A percentile compares a stretch with the other conserved stretches of the same genome.
phyloP scores from a whole-genome alignment of 2,113 vertebrate species.

The Himantopus leucocephalus region DNA sequence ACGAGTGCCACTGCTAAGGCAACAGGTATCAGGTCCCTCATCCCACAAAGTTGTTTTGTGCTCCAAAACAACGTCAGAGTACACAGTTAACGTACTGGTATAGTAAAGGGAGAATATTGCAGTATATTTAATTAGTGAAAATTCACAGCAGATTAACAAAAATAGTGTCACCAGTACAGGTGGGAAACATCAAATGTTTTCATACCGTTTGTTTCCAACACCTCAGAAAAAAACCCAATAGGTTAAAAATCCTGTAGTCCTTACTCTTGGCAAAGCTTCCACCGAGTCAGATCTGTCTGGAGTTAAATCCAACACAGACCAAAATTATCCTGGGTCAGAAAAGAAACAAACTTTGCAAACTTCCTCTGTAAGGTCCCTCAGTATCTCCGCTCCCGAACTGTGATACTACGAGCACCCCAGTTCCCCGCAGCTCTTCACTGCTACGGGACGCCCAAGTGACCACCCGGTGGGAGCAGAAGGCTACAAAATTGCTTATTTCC shows the following conservation, averaged over 20 bases:
- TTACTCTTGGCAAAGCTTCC: background rate
- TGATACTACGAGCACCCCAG: background rate
- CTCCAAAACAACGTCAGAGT: background rate
- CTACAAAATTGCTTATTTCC: background rate
- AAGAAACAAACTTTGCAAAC: background rate
- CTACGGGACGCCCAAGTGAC: accelerated
- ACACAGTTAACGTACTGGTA: background rate
- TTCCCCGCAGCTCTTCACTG: background rate
- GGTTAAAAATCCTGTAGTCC: background rate
- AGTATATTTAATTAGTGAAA: background rate
- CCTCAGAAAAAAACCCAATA: accelerated
- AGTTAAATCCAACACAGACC: background rate
- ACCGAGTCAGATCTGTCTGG: background rate
- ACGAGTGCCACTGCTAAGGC: background rate
- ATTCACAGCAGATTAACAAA: background rate
- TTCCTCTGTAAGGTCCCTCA: background rate
- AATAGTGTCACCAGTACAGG: background rate
- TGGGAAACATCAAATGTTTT: background rate
- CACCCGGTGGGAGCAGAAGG: background rate
- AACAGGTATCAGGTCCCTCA: background rate
- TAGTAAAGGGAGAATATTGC: background rate
- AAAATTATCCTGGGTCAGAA: background rate
- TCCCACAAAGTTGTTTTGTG: background rate
- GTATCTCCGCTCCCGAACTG: background rate
- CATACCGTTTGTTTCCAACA: background rate